These are phyloP conservation scores for Shargacucullia verbasci DNA, from an alignment of 2,888 invertebrate genomes.

Conservation along the genomic window DNA sequence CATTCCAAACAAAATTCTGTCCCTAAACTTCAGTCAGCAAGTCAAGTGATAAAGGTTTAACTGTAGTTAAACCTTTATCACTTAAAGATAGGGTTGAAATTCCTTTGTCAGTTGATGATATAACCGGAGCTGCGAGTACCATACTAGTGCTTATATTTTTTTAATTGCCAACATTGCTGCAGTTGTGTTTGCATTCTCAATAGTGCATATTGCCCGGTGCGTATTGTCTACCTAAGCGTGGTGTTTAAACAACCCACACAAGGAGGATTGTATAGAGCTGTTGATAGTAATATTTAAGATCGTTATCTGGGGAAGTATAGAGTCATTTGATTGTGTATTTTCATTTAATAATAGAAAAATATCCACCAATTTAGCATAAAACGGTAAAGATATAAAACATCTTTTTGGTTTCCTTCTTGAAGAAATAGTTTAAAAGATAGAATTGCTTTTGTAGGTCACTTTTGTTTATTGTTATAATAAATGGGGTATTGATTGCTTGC, in stretches of 20 bases:
- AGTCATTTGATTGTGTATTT: too few relatives aligned
- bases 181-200: slow-evolving; percentile 61
- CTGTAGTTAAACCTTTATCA: not conserved
- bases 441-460: too few relatives aligned
- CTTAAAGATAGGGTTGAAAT: not conserved
- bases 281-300: slow-evolving; percentile 6
- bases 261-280: slow-evolving; percentile 59
- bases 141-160: slow-evolving; percentile 58
- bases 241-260: slow-evolving; percentile 59
- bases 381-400: too few relatives aligned
- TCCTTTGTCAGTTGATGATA: not conserved
- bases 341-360: too few relatives aligned
- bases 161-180: slow-evolving; percentile 58
- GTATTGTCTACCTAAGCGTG: slow-evolving; percentile 72
- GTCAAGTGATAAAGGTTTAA: too few relatives aligned
- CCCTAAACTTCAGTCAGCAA: fast-evolving
- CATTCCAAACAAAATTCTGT: not conserved
- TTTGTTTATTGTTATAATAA: too few relatives aligned
- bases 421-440: too few relatives aligned
- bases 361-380: too few relatives aligned
- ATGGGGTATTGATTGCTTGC: too few relatives aligned
- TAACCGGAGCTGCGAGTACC: slow-evolving; percentile 50
- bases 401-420: too few relatives aligned
- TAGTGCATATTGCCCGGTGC: slow-evolving; percentile 65
- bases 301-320: too few relatives aligned